Conservation (phyloP, 2,888 invertebrate species). For the Fragum sueziense region DNA sequence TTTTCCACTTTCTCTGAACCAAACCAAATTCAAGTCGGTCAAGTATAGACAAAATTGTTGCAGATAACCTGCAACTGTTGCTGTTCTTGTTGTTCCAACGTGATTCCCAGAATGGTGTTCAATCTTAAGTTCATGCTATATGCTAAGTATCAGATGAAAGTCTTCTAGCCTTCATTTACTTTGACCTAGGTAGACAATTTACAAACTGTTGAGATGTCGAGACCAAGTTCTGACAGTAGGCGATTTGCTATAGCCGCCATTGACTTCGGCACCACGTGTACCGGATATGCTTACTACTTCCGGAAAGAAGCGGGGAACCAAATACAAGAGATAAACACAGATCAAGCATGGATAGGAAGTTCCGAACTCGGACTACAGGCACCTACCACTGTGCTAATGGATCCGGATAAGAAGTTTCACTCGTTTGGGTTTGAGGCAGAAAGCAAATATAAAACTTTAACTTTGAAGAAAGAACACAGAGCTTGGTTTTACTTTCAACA, state of each 20-base stretch:
- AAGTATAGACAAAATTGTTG: no score
- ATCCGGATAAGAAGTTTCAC: slow-evolving; percentile 39
- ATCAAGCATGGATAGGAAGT: slow-evolving; percentile 55
- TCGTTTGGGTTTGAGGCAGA: slow-evolving; percentile 59
- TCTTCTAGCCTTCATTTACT: no score
- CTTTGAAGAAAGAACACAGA: slow-evolving; percentile 46
- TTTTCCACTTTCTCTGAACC: no score
- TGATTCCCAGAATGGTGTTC: no score
- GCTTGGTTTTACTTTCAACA: slow-evolving; percentile 47
- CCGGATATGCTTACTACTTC: slow-evolving; percentile 54
- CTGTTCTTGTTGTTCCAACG: no score
- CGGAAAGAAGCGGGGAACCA: slow-evolving; percentile 35
- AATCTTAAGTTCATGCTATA: no score
- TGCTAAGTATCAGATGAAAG: no score
- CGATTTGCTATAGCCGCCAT: slow-evolving; percentile 24
- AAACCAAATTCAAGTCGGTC: no score
- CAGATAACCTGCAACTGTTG: no score
- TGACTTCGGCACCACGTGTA: slow-evolving; percentile 36
- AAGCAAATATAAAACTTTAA: slow-evolving; percentile 43
- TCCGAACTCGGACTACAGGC: slow-evolving; percentile 53
- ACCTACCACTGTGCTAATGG: slow-evolving; percentile 48
- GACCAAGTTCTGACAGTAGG: not conserved
- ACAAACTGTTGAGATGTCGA: no score
- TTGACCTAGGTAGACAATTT: no score
- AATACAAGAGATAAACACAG: slow-evolving; percentile 40